A percentile compares a stretch with the other conserved stretches of the same genome.
phyloP scores from a whole-genome alignment of 2,888 invertebrate species.

The Lapara coniferarum region DNA sequence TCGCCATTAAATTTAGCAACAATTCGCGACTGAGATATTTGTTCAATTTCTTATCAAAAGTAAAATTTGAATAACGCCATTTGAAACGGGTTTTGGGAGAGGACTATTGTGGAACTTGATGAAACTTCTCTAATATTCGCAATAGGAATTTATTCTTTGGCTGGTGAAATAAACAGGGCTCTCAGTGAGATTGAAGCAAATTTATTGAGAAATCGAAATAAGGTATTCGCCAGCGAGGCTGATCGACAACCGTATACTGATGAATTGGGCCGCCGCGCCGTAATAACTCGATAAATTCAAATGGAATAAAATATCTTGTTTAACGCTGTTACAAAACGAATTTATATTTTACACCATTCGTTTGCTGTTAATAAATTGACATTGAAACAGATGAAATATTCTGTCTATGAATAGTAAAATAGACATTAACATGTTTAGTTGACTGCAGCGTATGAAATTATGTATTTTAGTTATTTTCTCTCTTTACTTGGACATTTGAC shows the following conservation, averaged over 20 bases:
- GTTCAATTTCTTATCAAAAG: conserved; percentile 77
- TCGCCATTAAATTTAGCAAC: conserved; percentile 59
- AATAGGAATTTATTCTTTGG: conserved; percentile 74
- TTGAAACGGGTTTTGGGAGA: conserved; percentile 65
- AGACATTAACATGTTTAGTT: background rate
- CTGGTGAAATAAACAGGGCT: conserved; percentile 65
- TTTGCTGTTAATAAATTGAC: background rate
- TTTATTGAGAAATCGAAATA: conserved; percentile 65
- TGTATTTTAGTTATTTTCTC: background rate
- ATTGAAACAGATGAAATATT: background rate
- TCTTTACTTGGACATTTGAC: background rate
- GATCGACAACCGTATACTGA: conserved; percentile 56
- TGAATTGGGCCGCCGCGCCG: conserved; percentile 49
- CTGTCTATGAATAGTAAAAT: conserved; percentile 8
- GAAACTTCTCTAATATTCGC: conserved; percentile 75
- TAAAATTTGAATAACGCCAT: conserved; percentile 74
- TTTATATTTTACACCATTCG: conserved; percentile 3
- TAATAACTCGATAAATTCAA: conserved; percentile 43
- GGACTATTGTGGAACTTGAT: conserved; percentile 72
- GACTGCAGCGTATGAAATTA: background rate
- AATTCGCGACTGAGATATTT: conserved; percentile 63
- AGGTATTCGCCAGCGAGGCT: conserved; percentile 49
- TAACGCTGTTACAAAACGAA: conserved; percentile 1
- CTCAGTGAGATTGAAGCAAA: conserved; percentile 64
- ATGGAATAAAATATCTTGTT: conserved; percentile 35